A percentile compares a stretch with the other conserved stretches of the same genome.
Conservation (phyloP, 92 coral and sea anemone genomes). For the Epizoanthus illoricatus region DNA sequence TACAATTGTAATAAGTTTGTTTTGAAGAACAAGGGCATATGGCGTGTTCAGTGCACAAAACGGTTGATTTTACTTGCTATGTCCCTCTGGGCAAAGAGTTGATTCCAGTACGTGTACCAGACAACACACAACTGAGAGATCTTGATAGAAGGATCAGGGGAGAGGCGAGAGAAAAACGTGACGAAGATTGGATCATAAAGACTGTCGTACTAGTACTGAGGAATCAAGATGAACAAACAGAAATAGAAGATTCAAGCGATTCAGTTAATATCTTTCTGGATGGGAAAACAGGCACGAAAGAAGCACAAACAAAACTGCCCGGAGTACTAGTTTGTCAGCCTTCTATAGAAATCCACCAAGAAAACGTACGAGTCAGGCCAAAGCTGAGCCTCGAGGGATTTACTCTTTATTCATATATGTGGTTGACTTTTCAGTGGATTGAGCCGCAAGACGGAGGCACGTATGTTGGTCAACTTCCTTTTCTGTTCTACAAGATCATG, state of each 20-base stretch:
- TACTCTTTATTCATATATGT: slow-evolving; percentile 49
- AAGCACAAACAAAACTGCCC: not conserved
- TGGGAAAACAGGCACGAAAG: not conserved
- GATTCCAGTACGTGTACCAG: slow-evolving; percentile 33
- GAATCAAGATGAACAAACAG: not conserved
- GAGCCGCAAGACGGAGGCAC: slow-evolving; percentile 48
- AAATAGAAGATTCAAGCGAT: not conserved
- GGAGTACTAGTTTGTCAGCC: not conserved
- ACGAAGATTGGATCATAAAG: not conserved
- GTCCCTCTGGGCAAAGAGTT: slow-evolving; percentile 32
- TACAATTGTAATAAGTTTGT: not conserved
- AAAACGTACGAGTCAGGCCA: not conserved
- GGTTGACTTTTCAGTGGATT: slow-evolving; percentile 62
- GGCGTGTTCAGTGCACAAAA: slow-evolving; percentile 20
- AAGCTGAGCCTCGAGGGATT: slow-evolving; percentile 34
- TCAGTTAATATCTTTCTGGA: not conserved
- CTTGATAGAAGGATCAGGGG: not conserved
- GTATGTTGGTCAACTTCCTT: slow-evolving; percentile 23
- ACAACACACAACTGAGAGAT: slow-evolving; percentile 27
- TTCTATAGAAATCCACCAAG: not conserved
- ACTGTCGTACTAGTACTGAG: not conserved
- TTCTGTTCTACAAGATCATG: slow-evolving; percentile 45
- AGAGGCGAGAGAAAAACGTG: not conserved
- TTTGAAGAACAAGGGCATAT: not conserved
- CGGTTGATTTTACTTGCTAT: slow-evolving; percentile 28